Base-by-base conservation (phyloP, 2,888 invertebrate genomes). In the Nemotelus pantherinus region DNA sequence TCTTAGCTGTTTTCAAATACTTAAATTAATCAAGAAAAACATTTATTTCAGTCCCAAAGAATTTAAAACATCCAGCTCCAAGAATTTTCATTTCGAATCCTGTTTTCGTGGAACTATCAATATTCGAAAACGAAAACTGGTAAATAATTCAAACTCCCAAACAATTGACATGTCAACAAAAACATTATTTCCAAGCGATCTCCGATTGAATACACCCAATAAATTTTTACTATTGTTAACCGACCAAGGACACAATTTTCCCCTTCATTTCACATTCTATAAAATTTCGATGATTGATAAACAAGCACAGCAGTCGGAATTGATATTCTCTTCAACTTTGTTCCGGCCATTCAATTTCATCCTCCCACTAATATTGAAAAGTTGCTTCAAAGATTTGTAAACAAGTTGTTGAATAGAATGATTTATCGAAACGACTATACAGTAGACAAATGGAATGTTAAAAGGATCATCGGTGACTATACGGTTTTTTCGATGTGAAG, bases 211-310 rank as follows among this genome's bases (percentile, higher is more conserved):
- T 2, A 63, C 5, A 63, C 41, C 41, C 63, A 39, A 63, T 63
- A 63, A 63, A 63, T 63, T 63, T 63, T 63, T 63, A 43, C 63
- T 43, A 63, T 10, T 41, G 63, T 10, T 43, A 63, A 43, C 43
- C 39, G 39, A 39, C 63, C 63, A 63, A 63, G 63, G 63, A 63
- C 63, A 25, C 63, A 60, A 74, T 74, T 48, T 74, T 74, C 74
- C n/a, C 2, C 57, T 50, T 74, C 45, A 72, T 72, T 72, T 72
- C 60, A 72, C 58, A 72, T 72, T 72, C 72, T 47, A 72, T 72
- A 48, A 72, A 72, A 72, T 72, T 72, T 72, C 72, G 60, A 72
- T 72, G 74, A 74, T 74, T 74, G 74, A 74, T 41, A 74, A 74
- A 74, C 74, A 74, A 72, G 53, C 74, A 68, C 48, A 68, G 48